These are phyloP conservation scores for Contarinia nasturtii DNA, from an alignment of 1,140 invertebrate species.

Conservation along the genomic window DNA sequence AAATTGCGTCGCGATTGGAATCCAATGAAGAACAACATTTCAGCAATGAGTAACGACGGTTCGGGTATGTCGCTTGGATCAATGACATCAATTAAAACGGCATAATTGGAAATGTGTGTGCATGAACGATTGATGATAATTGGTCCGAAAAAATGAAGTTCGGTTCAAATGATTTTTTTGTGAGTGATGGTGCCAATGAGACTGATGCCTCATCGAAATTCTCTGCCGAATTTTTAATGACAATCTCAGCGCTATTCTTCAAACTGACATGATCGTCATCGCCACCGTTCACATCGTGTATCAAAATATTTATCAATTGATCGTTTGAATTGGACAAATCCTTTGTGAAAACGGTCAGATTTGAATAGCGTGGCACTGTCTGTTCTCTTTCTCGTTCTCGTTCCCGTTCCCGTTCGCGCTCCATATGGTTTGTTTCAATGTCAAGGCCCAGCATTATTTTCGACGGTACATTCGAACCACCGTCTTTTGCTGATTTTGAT, in stretches of 20 bases:
- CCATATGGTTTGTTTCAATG: too few relatives aligned
- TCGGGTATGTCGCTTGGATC: conserved; percentile 75
- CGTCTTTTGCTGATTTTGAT: too few relatives aligned
- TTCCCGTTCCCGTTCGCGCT: too few relatives aligned
- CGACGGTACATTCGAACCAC: too few relatives aligned
- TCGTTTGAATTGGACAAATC: not conserved
- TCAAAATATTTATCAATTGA: conserved; percentile 11
- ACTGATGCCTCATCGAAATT: conserved; percentile 8
- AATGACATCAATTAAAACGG: conserved; percentile 78
- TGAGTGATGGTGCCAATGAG: too few relatives aligned
- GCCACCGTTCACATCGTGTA: conserved; percentile 10
- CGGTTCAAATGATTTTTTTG: conserved; percentile 10
- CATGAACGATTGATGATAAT: conserved; percentile 85
- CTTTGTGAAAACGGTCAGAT: not conserved
- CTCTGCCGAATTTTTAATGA: not conserved
- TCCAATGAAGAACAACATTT: conserved; percentile 71
- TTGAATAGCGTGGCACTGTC: too few relatives aligned
- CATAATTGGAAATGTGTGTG: conserved; percentile 79
- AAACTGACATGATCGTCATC: not conserved
- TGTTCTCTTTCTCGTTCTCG: too few relatives aligned
- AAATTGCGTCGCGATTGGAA: conserved; percentile 57
- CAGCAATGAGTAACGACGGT: conserved; percentile 60
- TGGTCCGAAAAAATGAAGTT: conserved; percentile 22
- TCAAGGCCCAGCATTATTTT: not conserved
- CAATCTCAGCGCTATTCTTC: conserved; percentile 13